Conservation (phyloP, 2,888 invertebrate genomes). For the Brachypterus glaber region DNA sequence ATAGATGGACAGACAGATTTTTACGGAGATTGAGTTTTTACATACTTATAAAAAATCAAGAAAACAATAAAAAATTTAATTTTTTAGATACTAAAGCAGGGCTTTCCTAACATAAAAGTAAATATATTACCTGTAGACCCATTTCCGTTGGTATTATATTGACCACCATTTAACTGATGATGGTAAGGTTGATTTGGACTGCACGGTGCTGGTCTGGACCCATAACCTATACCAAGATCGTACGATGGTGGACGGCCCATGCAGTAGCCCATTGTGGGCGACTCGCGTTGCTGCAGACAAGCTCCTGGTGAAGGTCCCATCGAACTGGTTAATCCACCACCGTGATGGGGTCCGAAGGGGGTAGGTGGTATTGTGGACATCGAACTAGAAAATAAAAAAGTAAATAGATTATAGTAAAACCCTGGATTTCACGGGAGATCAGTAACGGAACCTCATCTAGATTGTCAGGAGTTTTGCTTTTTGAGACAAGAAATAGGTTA, state of each 20-base stretch:
- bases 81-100: background rate
- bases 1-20: background rate
- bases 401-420: too few species aligned
- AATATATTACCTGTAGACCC: constrained; percentile 44
- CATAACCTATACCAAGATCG: constrained; percentile 48
- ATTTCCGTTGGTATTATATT: constrained; percentile 45
- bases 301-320: constrained; percentile 48
- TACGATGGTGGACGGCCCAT: constrained; percentile 46
- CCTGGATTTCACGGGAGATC: too few species aligned
- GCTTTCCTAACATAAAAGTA: constrained; percentile 5
- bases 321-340: constrained; percentile 29
- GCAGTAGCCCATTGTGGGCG: constrained; percentile 43
- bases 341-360: constrained; percentile 38
- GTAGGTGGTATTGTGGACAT: constrained; percentile 52
- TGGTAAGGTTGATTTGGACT: constrained; percentile 60
- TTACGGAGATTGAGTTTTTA: background rate
- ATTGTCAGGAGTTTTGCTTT: too few species aligned
- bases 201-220: constrained; percentile 53
- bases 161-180: constrained; percentile 50
- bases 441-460: too few species aligned
- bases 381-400: constrained; percentile 38
- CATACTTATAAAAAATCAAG: background rate
- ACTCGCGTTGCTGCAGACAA: constrained; percentile 49
- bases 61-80: constrained; percentile 2
- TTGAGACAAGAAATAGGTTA: too few species aligned